These are phyloP conservation scores for Enhydra lutris DNA, from an alignment of 2,113 vertebrate species.

Conservation along the genomic window DNA sequence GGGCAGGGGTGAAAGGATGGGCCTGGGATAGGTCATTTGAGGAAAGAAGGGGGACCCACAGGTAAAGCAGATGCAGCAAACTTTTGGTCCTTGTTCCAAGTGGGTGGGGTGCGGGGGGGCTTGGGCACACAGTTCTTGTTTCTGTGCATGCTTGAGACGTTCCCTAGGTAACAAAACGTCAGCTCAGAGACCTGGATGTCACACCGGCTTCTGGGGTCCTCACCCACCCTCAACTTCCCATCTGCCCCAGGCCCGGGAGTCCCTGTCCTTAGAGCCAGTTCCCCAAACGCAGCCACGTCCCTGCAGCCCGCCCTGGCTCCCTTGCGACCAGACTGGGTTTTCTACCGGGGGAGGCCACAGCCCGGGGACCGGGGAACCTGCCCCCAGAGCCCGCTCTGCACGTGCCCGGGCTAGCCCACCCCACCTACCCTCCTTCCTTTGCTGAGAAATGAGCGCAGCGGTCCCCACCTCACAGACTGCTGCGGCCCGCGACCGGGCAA, in stretches of 20 bases:
- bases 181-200: not conserved
- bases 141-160: not conserved
- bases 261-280: not conserved
- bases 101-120: not conserved
- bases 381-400: not conserved
- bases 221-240: not conserved
- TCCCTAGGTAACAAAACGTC: not conserved
- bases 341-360: not conserved
- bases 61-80: not conserved
- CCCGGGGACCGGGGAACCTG: not conserved
- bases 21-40: not conserved
- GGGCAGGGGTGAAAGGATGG: not conserved
- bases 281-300: not conserved
- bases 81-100: no score
- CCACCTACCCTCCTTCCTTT: not conserved
- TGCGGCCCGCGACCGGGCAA: not conserved
- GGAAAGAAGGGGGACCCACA: not conserved
- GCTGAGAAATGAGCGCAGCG: no score
- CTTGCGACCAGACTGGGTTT: not conserved
- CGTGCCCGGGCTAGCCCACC: not conserved
- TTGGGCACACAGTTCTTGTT: not conserved
- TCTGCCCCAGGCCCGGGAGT: not conserved
- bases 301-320: not conserved
- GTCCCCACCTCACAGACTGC: not conserved
- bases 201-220: no score